These are phyloP conservation scores for Drosophila parthenogenetica DNA, from an alignment of 2,888 invertebrate species.

Conservation along the genomic window DNA sequence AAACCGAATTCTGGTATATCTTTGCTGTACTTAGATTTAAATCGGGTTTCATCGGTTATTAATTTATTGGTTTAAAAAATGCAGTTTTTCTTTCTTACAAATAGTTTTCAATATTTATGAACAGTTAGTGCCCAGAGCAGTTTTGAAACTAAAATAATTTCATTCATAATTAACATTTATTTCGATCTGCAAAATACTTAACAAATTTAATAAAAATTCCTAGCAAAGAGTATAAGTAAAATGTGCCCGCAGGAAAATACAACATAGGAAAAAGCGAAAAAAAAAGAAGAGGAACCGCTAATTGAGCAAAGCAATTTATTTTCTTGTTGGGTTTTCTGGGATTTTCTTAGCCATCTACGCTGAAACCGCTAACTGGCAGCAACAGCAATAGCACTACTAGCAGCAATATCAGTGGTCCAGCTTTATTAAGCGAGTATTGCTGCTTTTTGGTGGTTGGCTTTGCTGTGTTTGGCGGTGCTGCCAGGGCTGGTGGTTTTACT, in stretches of 20 bases:
- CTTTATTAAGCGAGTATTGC: conserved; percentile 35
- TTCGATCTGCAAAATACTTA: no score
- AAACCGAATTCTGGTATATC: no score
- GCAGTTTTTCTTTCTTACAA: no score
- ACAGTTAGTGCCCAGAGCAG: no score
- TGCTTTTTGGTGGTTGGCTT: background rate
- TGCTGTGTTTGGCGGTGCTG: conserved; percentile 4
- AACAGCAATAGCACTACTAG: conserved; percentile 4
- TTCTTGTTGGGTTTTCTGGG: conserved; percentile 30
- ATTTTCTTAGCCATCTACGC: conserved; percentile 12
- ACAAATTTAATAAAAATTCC: no score
- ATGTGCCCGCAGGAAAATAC: conserved; percentile 46
- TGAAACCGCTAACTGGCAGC: conserved; percentile 32
- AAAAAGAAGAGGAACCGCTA: conserved; percentile 52
- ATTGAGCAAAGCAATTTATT: conserved; percentile 75
- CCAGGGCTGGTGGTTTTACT: background rate
- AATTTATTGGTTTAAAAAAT: no score
- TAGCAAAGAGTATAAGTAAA: background rate
- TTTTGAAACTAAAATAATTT: no score
- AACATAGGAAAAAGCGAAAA: conserved; percentile 24
- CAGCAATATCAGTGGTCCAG: conserved; percentile 16
- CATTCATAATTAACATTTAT: no score
- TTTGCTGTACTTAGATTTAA: no score
- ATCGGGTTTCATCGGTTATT: no score
- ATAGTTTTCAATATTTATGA: no score